Evolutionary conservation across 2,888 invertebrate genomes (phyloP), one percentile per base, ranked within the genome.

Genomic region (Ellobium chinense): DNA sequence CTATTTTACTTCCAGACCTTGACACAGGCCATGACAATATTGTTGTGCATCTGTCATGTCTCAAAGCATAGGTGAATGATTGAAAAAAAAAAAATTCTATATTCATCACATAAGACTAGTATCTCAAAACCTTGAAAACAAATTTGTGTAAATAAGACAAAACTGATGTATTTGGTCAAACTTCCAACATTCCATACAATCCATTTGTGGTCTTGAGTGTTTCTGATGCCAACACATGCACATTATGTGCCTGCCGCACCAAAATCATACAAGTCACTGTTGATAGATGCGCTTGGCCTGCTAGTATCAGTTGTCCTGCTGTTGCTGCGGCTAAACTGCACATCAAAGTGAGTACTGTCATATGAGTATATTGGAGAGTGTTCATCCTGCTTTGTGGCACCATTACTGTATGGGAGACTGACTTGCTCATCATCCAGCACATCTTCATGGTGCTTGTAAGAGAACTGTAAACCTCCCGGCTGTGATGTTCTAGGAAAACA

Each of bases 371-470:
- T 86, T 79, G 85, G 46, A 78, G 74, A 76, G 81, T 85, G 56
- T 84, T 84, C 80, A n/a, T 70, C 78, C 18, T 56, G 69, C 14
- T 73, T 73, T 0, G 72, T 60, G 0, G 68, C 66, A n/a, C 82
- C 83, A 46, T 84, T 84, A 46, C 85, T 85, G 63, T 80, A 84
- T 2, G 96, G 96, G 89, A 96, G 93, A 63, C 95, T 96, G 12
- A 96, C 95, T 77, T 95, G 95, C 88, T 96, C 96, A 86, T 96
- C 96, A 85, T 96, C 96, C 92, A 80, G 65, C 14, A 95, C 94
- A 1, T 95, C 95, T 92, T 96, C 96, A 91, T 96, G 96, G 83
- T 96, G 95, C 94, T 96, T 96, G 93, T 96, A 96, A 69, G 96
- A 96, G 93, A 96, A 96, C 94, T 95, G 95, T 88, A 96, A 95